Base-by-base conservation (phyloP, 2,113 vertebrate species). In the Cariama cristata region DNA sequence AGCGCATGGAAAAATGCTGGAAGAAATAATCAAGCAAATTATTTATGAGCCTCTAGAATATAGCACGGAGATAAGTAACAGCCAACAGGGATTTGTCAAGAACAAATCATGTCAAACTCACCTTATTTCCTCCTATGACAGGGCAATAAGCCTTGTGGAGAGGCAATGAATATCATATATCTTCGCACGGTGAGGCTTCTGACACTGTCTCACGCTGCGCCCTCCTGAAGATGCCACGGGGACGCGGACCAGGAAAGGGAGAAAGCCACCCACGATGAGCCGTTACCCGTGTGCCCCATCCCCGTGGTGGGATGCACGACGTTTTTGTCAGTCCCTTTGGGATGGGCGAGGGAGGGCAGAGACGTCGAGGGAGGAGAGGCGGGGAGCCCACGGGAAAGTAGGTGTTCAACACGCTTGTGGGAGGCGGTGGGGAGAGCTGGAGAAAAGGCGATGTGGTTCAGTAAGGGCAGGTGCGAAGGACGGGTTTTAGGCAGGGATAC, bases 41-140 rank as follows among this genome's bases (percentile, higher is more conserved):
- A 96, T 97, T 96, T 94, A 97, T 96, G 93, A 94, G 86, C 80
- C 56, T 89, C 86, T 93, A 84, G 93, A 89, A 93, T 85, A 94
- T 26, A 94, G 80, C 90, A 72, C 4, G 5, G 66, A 94, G 94
- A 96, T 97, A 96, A 96, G 96, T 91, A 97, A 95, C 95, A 96
- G 94, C 87, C 96, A 97, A 85, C 84, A 95, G 97, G 77, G 89
- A 97, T 96, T 95, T 97, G 93, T 96, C 84, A 68, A 66, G 93
- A 97, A 91, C 91, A 95, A 97, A 97, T 97, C 93, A 97, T 89
- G 96, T 96, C 96, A 94, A 95, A 95, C 87, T 96, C 77, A 95
- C 95, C 96, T 93, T 97, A 97, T 94, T 97, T 97, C 77, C 77
- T 95, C 69, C 87, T 82, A n/a, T 95, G 95, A 93, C 95, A 97